Evolutionary conservation across 2,888 invertebrate genomes (phyloP).

Genomic region (Siphlonurus alternatus): DNA sequence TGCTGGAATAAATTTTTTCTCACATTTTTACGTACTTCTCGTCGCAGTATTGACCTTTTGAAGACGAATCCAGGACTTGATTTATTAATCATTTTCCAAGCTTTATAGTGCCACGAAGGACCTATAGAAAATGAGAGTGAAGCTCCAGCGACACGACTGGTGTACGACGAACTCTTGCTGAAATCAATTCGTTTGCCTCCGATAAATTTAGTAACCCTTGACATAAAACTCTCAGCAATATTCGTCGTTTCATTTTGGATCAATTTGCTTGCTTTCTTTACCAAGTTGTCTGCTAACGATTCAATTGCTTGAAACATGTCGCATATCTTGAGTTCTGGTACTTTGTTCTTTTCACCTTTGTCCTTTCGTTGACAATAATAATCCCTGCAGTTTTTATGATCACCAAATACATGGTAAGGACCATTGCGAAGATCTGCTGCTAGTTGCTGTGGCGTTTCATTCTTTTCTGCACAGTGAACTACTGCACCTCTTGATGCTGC

Average conservation of each 20-base stretch:
- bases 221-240: background rate
- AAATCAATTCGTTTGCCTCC: background rate
- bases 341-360: background rate
- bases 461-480: no score
- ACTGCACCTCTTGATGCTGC: no score
- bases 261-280: background rate
- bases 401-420: background rate
- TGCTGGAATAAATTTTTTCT: no score
- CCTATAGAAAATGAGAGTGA: background rate
- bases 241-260: background rate
- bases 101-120: background rate
- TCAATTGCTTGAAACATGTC: background rate
- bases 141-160: background rate
- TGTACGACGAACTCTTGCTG: background rate
- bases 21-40: no score
- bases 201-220: background rate
- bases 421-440: background rate
- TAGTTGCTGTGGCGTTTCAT: no score
- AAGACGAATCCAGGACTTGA: background rate
- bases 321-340: background rate
- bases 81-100: background rate
- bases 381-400: background rate
- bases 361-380: background rate
- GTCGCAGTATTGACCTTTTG: no score
- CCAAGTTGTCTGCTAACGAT: background rate